Base-by-base conservation (phyloP, 2,113 vertebrate genomes). In the Menidia beryllina region DNA sequence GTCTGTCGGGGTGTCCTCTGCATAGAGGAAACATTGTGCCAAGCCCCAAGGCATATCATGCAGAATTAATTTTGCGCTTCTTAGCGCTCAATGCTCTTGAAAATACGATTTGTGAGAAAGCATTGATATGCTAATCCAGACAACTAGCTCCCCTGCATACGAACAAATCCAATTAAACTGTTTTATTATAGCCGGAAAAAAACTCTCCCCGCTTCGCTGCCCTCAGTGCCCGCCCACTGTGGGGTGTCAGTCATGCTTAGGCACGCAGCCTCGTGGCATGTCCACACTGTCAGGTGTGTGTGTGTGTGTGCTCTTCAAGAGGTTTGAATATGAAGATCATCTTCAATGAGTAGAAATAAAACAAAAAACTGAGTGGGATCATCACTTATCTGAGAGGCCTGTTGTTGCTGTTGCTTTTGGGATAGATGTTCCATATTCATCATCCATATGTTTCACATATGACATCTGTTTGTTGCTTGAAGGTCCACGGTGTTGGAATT, bases 101-200 rank as follows among this genome's bases (percentile, higher is more conserved):
- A 94, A 93, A 94, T 91, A 90, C 58, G 91, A 93, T 94, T 94
- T 93, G 91, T 94, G 90, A 89, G 89, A 89, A 92, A 88, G 90
- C 90, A 94, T 94, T 94, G 93, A 93, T 92, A 94, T 94, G 94
- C 91, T 94, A 94, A 94, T 94, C 89, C 89, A 89, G 90, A 94
- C 91, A 94, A 93, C 88, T 82, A 78, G 82, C 93, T 91, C 77
- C 85, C 81, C 79, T 89, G 89, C 93, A 91, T 91, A 87, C 75
- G 93, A 94, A 94, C 93, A 94, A 94, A 94, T 94, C 93, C 93
- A 94, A 94, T 94, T 94, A 92, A 93, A 92, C 77, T 86, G 85
- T 93, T 93, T 92, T 93, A 94, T 93, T 93, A 93, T 83, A 91
- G 86, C 84, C 77, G 82, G 82, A 84, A 92, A 88, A 91, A 89